These are phyloP conservation scores for Acanthosepion lycidas DNA, from an alignment of 2,888 invertebrate species.

Conservation along the genomic window DNA sequence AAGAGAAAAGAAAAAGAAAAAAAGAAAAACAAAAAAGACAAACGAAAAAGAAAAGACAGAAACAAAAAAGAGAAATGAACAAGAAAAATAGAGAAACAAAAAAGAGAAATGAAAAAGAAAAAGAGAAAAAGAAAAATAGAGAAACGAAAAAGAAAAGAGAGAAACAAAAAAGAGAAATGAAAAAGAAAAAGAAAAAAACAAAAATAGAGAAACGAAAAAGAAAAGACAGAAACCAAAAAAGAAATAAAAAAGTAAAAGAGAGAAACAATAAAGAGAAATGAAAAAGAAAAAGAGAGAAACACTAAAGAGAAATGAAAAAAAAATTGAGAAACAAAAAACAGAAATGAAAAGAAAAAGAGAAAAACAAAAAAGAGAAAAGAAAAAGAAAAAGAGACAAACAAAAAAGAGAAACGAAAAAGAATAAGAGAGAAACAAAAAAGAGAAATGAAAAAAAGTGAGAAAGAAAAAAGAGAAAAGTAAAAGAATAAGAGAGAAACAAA, in stretches of 20 bases:
- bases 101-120: not conserved
- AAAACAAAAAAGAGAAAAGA: accelerated
- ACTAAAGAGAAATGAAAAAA: too few species aligned
- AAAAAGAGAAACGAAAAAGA: not conserved
- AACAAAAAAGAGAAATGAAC: too few species aligned
- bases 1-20: too few species aligned
- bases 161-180: not conserved
- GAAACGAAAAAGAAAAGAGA: not conserved
- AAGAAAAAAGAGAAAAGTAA: too few species aligned
- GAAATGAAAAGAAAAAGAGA: too few species aligned
- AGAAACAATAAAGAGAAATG: not conserved
- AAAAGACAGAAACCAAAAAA: not conserved
- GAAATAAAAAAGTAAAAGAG: not conserved
- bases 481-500: too few species aligned
- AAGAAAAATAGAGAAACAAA: not conserved
- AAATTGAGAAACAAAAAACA: not conserved
- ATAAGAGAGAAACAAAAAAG: not conserved
- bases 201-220: too few species aligned
- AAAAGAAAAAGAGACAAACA: not conserved
- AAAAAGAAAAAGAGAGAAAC: not conserved
- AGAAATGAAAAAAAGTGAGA: too few species aligned
- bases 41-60: not conserved
- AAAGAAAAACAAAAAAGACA: not conserved
- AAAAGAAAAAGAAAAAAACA: too few species aligned
- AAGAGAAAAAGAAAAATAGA: too few species aligned